Evolutionary conservation across 2,113 vertebrate species (phyloP).

Genomic region (Craseonycteris thonglongyai): DNA sequence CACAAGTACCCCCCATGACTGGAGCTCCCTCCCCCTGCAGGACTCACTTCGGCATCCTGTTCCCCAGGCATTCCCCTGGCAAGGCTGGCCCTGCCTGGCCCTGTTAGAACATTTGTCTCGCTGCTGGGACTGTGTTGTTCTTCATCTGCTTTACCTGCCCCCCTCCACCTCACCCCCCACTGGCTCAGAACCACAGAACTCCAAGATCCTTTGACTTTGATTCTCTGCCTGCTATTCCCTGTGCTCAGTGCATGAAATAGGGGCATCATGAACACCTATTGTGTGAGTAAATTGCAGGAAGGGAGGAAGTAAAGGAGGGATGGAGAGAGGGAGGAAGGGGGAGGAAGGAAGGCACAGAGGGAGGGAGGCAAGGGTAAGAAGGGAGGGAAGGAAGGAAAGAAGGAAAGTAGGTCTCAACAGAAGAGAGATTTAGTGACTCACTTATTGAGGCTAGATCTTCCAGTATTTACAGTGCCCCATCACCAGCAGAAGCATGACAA

Average conservation of each 20-base stretch:
- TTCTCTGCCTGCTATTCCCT: background rate
- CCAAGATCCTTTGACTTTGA: background rate
- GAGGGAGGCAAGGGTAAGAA: background rate
- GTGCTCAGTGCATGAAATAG: background rate
- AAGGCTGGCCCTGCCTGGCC: background rate
- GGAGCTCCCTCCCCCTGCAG: background rate
- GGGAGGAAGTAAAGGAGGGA: background rate
- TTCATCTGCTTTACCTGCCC: background rate
- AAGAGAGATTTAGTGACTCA: background rate
- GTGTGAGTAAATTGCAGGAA: background rate
- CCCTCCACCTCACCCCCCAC: background rate
- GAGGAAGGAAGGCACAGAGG: too few relatives aligned
- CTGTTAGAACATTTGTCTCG: background rate
- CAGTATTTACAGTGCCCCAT: too few relatives aligned
- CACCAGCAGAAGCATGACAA: background rate
- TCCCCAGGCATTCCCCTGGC: background rate
- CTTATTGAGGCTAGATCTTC: background rate
- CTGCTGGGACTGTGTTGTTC: background rate
- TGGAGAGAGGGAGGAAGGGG: background rate
- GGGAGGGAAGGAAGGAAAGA: too few relatives aligned
- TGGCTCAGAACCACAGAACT: background rate
- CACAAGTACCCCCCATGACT: rapidly evolving
- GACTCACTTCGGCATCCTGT: rapidly evolving
- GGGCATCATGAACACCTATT: background rate
- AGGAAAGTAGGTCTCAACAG: background rate